Conservation (phyloP, 2,888 invertebrate species). For the Tipula lateralis region DNA sequence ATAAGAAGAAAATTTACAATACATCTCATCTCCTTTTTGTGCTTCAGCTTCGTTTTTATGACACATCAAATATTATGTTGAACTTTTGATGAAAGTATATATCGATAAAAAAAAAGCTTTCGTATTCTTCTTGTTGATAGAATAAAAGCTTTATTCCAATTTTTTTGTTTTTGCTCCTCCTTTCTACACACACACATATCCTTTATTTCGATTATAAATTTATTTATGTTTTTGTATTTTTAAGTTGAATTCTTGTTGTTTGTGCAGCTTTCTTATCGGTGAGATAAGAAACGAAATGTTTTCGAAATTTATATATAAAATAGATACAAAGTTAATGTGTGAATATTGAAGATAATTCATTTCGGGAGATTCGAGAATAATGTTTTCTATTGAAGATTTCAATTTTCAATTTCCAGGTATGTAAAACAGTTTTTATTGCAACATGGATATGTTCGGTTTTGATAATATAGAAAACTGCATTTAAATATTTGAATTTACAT, state of each 20-base stretch:
- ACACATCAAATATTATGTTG: constrained; percentile 11
- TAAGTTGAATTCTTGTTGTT: neutral
- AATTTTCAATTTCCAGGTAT: neutral
- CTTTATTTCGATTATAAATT: neutral
- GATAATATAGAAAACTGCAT: too few species aligned
- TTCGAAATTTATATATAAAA: neutral
- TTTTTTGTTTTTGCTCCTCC: neutral
- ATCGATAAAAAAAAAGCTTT: constrained; percentile 15
- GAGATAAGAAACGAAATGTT: constrained; percentile 3
- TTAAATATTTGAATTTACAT: too few species aligned
- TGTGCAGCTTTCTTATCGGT: neutral
- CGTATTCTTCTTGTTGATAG: neutral
- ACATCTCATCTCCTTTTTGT: neutral
- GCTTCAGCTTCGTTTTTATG: constrained; percentile 4
- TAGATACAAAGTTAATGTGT: too few species aligned
- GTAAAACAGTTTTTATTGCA: neutral
- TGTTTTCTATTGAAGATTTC: neutral
- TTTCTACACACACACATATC: too few species aligned
- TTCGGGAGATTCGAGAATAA: neutral
- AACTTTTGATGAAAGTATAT: constrained; percentile 24
- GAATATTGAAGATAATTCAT: neutral
- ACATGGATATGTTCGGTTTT: too few species aligned
- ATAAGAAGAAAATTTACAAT: neutral
- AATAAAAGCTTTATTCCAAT: neutral
- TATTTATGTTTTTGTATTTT: neutral